These are phyloP conservation scores for Gadopsis marmoratus DNA, from an alignment of 2,797 vertebrate genomes.

Conservation along the genomic window DNA sequence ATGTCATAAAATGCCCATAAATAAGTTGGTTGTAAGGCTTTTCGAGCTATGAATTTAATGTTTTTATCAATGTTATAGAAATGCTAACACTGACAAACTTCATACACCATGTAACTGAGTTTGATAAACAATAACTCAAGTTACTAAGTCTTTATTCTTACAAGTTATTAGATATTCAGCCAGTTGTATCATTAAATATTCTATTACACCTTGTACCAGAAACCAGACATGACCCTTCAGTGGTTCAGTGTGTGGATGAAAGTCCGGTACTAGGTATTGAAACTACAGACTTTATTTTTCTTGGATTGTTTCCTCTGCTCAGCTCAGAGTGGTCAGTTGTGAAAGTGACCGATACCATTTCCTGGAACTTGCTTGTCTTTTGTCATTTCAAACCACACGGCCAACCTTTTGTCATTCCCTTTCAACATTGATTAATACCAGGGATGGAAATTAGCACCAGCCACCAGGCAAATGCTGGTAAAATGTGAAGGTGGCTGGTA, in stretches of 20 bases:
- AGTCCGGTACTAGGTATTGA: neutral
- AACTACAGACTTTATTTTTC: neutral
- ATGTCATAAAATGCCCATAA: neutral
- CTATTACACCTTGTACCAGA: neutral
- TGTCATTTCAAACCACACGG: constrained; percentile 20
- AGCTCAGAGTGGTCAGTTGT: neutral
- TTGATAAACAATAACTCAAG: neutral
- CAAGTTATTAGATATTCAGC: neutral
- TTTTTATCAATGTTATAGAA: neutral
- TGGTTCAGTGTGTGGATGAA: constrained; percentile 4
- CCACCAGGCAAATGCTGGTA: no score
- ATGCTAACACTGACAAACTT: neutral
- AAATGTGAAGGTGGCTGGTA: no score
- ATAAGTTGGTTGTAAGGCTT: neutral
- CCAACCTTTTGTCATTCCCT: neutral
- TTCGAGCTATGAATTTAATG: neutral
- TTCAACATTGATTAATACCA: constrained; percentile 1
- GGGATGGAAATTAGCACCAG: no score
- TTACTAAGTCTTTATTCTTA: neutral
- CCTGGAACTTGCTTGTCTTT: constrained; percentile 55
- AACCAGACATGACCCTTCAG: neutral
- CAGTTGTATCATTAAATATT: neutral
- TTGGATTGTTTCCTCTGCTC: neutral
- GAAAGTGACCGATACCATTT: constrained; percentile 32
- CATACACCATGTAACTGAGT: neutral